Percentiles rank a stretch among this genome's conserved stretches.
phyloP scores from a whole-genome alignment of 2,113 vertebrate genomes.

The Coptodon bakossiorum region DNA sequence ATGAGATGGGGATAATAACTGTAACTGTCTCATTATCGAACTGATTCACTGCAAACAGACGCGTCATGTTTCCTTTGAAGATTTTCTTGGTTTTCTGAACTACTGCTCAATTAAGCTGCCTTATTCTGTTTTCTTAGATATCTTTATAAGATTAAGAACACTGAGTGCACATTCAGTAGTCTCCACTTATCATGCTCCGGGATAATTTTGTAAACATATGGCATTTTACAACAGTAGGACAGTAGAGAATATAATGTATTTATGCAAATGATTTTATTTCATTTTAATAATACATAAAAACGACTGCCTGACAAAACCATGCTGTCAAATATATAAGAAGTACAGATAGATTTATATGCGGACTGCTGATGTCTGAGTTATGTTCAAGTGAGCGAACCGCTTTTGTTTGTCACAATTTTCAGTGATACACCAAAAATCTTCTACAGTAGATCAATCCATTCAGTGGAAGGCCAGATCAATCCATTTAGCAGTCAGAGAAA shows the following conservation, averaged over 20 bases:
- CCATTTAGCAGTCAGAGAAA: conserved; percentile 7
- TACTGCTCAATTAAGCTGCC: neutral
- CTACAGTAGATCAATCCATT: neutral
- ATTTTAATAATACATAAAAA: neutral
- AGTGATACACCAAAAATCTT: neutral
- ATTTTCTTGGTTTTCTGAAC: neutral
- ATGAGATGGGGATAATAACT: neutral
- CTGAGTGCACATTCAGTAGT: neutral
- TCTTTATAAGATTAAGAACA: neutral
- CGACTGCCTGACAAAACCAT: neutral
- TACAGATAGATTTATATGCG: neutral
- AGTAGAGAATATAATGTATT: neutral
- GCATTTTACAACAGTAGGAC: neutral
- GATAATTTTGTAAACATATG: neutral
- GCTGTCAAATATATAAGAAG: neutral
- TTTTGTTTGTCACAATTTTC: neutral
- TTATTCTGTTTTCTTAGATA: neutral
- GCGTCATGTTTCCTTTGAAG: neutral
- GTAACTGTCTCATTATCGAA: neutral
- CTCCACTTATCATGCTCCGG: neutral
- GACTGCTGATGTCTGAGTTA: neutral
- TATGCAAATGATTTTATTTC: neutral
- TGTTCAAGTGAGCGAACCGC: neutral
- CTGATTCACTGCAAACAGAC: neutral
- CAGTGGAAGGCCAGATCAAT: neutral